A percentile compares a stretch with the other conserved stretches of the same genome.
These are phyloP conservation scores for Lacanobia oleracea DNA, from an alignment of 2,888 invertebrate species.

Conservation along the genomic window DNA sequence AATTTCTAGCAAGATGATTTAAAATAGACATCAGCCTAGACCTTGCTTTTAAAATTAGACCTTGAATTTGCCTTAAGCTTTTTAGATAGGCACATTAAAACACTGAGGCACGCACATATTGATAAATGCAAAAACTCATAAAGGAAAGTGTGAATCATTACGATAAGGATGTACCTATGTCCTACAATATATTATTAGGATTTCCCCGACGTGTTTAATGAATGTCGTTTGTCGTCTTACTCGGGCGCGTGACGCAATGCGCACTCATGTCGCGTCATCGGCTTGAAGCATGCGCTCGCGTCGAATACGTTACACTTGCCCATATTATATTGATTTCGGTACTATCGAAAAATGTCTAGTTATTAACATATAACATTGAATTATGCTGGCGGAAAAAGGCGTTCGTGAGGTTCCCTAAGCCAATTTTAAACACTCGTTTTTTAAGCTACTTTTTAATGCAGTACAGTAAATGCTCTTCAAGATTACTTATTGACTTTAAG, in stretches of 20 bases:
- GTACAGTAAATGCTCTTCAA: neutral
- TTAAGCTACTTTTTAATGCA: no score
- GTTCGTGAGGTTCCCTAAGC: no score
- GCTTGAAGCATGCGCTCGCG: constrained; percentile 33
- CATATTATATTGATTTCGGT: constrained; percentile 2
- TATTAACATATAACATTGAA: neutral
- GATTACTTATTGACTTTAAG: neutral
- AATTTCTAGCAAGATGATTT: constrained; percentile 21
- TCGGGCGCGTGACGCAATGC: constrained; percentile 69
- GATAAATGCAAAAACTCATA: constrained; percentile 23
- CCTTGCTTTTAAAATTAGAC: constrained; percentile 48
- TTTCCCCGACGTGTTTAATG: constrained; percentile 68
- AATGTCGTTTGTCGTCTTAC: constrained; percentile 43
- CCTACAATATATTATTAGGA: constrained; percentile 63
- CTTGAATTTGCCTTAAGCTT: constrained; percentile 6
- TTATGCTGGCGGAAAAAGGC: no score
- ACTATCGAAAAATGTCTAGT: neutral
- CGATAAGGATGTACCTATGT: constrained; percentile 65
- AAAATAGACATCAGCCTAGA: constrained; percentile 28
- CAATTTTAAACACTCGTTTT: no score
- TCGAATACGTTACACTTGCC: constrained; percentile 6
- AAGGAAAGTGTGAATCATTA: constrained; percentile 61
- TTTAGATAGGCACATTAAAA: neutral
- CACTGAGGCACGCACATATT: neutral
- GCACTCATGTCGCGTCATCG: constrained; percentile 70